Conservation (phyloP, 2,113 vertebrate species). For the Chauna torquata region DNA sequence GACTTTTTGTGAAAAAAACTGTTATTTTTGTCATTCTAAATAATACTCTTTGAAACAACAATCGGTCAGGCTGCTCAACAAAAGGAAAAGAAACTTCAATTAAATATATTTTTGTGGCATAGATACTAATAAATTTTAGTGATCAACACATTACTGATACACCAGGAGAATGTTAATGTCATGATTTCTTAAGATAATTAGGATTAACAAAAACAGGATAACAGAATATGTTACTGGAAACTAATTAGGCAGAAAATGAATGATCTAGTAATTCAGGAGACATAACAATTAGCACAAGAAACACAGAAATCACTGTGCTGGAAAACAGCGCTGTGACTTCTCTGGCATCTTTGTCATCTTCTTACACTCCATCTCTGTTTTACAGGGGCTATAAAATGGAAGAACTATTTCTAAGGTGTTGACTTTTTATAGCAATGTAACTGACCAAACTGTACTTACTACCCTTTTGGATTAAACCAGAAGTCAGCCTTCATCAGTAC, state of each 20-base stretch:
- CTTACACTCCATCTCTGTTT: neutral
- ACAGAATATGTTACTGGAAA: neutral
- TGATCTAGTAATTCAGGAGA: neutral
- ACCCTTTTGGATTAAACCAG: neutral
- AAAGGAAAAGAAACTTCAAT: neutral
- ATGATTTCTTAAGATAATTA: conserved; percentile 2
- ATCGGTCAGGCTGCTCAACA: neutral
- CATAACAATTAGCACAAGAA: neutral
- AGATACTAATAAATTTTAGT: neutral
- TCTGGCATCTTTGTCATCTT: neutral
- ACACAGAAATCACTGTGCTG: neutral
- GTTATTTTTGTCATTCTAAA: neutral
- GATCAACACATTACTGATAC: neutral
- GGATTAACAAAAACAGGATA: neutral
- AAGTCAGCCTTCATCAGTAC: neutral
- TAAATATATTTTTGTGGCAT: neutral
- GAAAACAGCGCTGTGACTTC: neutral
- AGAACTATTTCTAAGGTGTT: neutral
- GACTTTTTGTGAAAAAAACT: neutral
- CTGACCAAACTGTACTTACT: neutral
- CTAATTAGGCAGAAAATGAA: neutral
- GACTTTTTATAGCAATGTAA: neutral
- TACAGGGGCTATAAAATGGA: neutral
- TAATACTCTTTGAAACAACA: neutral
- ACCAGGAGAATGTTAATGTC: neutral